Evolutionary conservation across 2,797 vertebrate genomes (phyloP).

Genomic region (Microctenopoma stevenorrisi): DNA sequence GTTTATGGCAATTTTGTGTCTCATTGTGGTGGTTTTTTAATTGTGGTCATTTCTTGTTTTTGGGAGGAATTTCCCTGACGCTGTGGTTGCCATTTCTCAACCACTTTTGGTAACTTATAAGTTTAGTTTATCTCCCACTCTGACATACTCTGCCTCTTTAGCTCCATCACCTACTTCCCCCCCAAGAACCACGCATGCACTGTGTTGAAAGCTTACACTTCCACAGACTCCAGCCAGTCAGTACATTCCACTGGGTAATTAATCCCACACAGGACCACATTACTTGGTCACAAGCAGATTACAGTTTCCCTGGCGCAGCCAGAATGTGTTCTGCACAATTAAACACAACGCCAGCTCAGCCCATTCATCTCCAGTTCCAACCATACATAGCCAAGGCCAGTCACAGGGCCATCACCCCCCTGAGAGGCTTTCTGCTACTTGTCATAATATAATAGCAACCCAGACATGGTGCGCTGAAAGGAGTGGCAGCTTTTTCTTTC

Average conservation of each 20-base stretch:
- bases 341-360: conserved; percentile 28
- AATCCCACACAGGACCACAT: conserved; percentile 58
- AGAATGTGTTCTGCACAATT: conserved; percentile 62
- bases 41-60: too few relatives aligned
- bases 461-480: conserved; percentile 33
- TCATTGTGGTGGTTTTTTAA: too few relatives aligned
- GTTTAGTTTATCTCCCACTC: not conserved
- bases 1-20: too few relatives aligned
- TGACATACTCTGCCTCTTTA: not conserved
- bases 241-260: conserved; percentile 62
- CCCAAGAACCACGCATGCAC: conserved; percentile 5
- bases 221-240: conserved; percentile 36
- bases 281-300: conserved; percentile 62
- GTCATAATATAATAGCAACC: conserved; percentile 32
- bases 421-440: conserved; percentile 34
- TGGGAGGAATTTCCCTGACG: too few relatives aligned
- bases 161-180: conserved; percentile 6
- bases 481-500: conserved; percentile 21
- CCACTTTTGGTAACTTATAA: too few relatives aligned
- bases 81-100: too few relatives aligned
- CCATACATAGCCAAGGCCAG: conserved; percentile 7
- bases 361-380: conserved; percentile 31
- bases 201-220: conserved; percentile 33
- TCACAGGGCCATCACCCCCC: conserved; percentile 29
- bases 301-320: conserved; percentile 46